Percentiles rank a stretch among this genome's conserved stretches.
Evolutionary conservation across 2,797 vertebrate genomes (phyloP).

Genomic region (Anas georgica): DNA sequence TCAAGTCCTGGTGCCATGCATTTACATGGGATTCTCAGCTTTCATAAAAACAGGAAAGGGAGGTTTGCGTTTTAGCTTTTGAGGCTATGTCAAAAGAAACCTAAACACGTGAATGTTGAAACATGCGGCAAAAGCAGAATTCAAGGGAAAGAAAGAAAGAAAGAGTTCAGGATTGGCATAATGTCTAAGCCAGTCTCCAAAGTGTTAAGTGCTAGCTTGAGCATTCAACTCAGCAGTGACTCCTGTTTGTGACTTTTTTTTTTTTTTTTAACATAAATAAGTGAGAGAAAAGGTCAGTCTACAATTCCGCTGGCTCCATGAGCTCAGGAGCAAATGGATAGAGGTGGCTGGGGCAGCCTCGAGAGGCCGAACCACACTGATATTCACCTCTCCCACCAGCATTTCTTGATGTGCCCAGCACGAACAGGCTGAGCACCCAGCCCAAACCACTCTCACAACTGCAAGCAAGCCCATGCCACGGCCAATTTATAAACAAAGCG

Average conservation of each 20-base stretch:
- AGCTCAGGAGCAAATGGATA: background rate
- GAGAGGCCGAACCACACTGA: background rate
- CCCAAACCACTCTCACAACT: background rate
- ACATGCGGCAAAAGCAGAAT: background rate
- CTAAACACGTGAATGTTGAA: background rate
- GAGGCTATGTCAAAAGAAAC: background rate
- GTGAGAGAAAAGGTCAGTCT: background rate
- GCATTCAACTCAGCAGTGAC: background rate
- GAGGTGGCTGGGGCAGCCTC: background rate
- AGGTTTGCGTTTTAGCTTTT: background rate
- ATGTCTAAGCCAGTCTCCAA: fast-evolving
- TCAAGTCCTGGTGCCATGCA: background rate
- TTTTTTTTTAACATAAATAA: background rate
- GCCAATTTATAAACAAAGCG: fast-evolving
- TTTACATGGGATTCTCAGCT: background rate
- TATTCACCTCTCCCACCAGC: background rate
- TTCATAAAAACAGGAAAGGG: background rate
- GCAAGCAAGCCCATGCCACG: fast-evolving
- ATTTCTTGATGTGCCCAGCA: background rate
- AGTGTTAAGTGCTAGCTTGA: fast-evolving
- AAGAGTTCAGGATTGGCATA: fast-evolving
- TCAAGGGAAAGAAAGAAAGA: background rate
- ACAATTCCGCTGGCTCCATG: background rate
- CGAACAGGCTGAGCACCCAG: background rate
- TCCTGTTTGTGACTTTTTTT: too few relatives aligned